Percentiles rank a stretch among this genome's conserved stretches.
These are phyloP conservation scores for Periphyllus acericola DNA, from an alignment of 2,888 invertebrate genomes.

Conservation along the genomic window DNA sequence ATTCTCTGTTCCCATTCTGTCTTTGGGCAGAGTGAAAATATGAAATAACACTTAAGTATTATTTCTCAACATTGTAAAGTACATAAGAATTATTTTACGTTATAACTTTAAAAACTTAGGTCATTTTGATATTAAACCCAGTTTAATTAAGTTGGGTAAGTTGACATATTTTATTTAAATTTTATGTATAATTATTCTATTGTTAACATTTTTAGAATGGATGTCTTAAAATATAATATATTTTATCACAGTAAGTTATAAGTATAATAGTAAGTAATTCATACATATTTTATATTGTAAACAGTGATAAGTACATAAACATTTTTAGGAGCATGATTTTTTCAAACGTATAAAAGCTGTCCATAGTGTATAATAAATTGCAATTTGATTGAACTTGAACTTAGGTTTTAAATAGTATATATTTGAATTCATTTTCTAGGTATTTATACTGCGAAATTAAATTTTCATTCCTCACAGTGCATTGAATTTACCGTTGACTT, in stretches of 20 bases:
- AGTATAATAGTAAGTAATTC: too few relatives aligned
- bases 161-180: background rate
- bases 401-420: background rate
- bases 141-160: background rate
- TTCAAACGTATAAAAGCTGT: background rate
- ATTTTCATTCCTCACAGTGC: background rate
- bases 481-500: background rate
- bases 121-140: constrained; percentile 4
- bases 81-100: background rate
- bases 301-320: too few relatives aligned
- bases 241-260: background rate
- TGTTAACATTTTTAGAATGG: background rate
- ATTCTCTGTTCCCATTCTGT: background rate
- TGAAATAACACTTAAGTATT: background rate
- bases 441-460: background rate
- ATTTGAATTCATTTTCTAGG: background rate
- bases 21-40: background rate
- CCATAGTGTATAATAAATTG: background rate
- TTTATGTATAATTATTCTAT: background rate
- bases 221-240: background rate
- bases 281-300: too few relatives aligned
- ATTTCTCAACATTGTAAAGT: background rate
- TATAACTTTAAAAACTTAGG: background rate
- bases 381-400: background rate
- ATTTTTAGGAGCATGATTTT: too few relatives aligned